Evolutionary conservation across 2,888 invertebrate species (phyloP).

Genomic region (Tolmerus cingulatus): DNA sequence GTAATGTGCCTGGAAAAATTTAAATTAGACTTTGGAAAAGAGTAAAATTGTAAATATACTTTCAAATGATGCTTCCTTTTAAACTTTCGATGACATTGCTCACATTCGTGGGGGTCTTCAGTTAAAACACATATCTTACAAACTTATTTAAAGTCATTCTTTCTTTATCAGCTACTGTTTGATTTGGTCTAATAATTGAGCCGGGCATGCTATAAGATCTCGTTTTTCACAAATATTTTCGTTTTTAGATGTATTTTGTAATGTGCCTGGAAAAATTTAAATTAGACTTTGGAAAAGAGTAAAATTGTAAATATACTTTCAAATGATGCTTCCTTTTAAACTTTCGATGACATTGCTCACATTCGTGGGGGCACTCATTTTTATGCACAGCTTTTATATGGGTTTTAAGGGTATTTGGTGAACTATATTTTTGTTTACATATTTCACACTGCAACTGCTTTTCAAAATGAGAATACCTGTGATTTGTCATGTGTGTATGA

Average conservation of each 20-base stretch:
- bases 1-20: constrained; percentile 19
- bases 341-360: constrained; percentile 52
- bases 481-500: constrained; percentile 55
- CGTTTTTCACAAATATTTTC: not conserved
- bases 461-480: constrained; percentile 54
- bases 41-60: constrained; percentile 43
- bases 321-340: constrained; percentile 57
- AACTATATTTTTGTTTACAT: constrained; percentile 54
- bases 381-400: constrained; percentile 54
- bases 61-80: constrained; percentile 55
- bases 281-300: not conserved
- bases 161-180: not conserved
- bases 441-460: constrained; percentile 52
- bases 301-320: constrained; percentile 45
- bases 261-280: constrained; percentile 18
- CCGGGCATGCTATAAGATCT: not conserved
- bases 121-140: not conserved
- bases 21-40: not conserved
- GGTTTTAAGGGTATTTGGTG: constrained; percentile 53
- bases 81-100: constrained; percentile 53
- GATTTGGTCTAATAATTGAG: not conserved
- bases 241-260: constrained; percentile 16
- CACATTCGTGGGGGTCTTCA: constrained; percentile 53
- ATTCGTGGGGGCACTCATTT: constrained; percentile 52
- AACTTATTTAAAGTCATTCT: not conserved